Percentiles rank a stretch among this genome's conserved stretches.
These are phyloP conservation scores for Ophthalmolycus amberensis DNA, from an alignment of 2,113 vertebrate genomes.

Conservation along the genomic window DNA sequence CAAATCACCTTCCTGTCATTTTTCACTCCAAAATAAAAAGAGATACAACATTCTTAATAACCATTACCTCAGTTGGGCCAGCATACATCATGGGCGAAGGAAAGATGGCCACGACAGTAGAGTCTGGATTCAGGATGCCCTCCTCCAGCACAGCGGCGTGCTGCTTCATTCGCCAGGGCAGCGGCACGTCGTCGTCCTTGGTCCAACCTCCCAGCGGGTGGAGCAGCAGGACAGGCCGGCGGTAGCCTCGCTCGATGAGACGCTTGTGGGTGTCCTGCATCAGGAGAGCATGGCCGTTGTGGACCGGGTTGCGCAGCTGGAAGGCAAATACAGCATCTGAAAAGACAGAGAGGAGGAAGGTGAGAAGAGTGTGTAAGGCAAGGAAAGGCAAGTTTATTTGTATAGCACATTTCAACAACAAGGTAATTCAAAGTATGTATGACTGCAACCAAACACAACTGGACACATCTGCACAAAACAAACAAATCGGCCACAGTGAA, in stretches of 20 bases:
- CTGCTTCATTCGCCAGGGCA: slow-evolving; percentile 96
- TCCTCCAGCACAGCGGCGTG: slow-evolving; percentile 96
- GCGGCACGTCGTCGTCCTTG: slow-evolving; percentile 96
- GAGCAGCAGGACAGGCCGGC: slow-evolving; percentile 92
- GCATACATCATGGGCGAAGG: slow-evolving; percentile 99
- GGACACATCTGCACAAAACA: slow-evolving; percentile 38
- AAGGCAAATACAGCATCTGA: slow-evolving; percentile 98
- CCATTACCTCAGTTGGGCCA: slow-evolving; percentile 94
- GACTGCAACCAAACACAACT: slow-evolving; percentile 21
- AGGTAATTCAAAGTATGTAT: too few species aligned
- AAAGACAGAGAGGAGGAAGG: background rate
- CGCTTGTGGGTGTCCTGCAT: slow-evolving; percentile 98
- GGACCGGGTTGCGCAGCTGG: slow-evolving; percentile 96
- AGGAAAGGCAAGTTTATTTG: too few species aligned
- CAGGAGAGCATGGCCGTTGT: slow-evolving; percentile 95
- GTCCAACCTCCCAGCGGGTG: slow-evolving; percentile 98
- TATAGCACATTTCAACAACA: too few species aligned
- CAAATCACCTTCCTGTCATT: slow-evolving; percentile 54
- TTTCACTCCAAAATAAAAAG: slow-evolving; percentile 38
- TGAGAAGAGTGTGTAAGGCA: slow-evolving; percentile 1
- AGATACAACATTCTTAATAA: background rate
- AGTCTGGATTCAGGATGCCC: slow-evolving; percentile 89
- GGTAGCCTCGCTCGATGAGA: slow-evolving; percentile 92
- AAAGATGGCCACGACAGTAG: slow-evolving; percentile 96
- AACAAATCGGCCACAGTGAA: slow-evolving; percentile 30